These are phyloP conservation scores for Leptopilina clavipes DNA, from an alignment of 1,140 invertebrate genomes.

Conservation along the genomic window DNA sequence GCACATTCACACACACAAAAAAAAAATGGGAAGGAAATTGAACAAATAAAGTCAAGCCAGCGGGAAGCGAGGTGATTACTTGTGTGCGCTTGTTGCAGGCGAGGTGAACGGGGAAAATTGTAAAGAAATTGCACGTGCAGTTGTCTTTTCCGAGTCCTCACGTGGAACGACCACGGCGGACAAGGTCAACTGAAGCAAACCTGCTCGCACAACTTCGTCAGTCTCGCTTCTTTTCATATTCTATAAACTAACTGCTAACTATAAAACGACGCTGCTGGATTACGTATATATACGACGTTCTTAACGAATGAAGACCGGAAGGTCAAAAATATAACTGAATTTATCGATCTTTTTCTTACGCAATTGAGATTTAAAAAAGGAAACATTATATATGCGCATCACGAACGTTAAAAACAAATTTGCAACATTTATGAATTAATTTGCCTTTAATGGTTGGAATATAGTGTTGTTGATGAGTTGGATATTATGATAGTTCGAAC, in stretches of 20 bases:
- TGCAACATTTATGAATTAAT: too few species aligned
- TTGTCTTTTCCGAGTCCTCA: slow-evolving; percentile 29
- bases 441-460: too few species aligned
- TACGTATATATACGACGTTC: slow-evolving; percentile 10
- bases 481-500: too few species aligned
- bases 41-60: slow-evolving; percentile 13
- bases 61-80: slow-evolving; percentile 7
- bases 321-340: slow-evolving; percentile 14
- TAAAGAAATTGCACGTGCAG: slow-evolving; percentile 28
- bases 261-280: slow-evolving; percentile 19
- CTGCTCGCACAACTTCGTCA: slow-evolving; percentile 12
- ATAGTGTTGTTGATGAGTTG: too few species aligned
- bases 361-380: background rate
- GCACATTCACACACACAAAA: too few species aligned
- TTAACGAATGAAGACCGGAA: slow-evolving; percentile 27
- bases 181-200: slow-evolving; percentile 31
- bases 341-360: slow-evolving; percentile 21
- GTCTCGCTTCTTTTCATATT: slow-evolving; percentile 34
- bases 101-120: slow-evolving; percentile 33
- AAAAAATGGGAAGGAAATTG: slow-evolving; percentile 22
- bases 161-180: slow-evolving; percentile 30
- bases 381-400: background rate
- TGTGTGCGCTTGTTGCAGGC: background rate
- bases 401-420: background rate
- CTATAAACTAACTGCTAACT: slow-evolving; percentile 18